Conservation (phyloP, 2,113 vertebrate species). For the Xenopus borealis region DNA sequence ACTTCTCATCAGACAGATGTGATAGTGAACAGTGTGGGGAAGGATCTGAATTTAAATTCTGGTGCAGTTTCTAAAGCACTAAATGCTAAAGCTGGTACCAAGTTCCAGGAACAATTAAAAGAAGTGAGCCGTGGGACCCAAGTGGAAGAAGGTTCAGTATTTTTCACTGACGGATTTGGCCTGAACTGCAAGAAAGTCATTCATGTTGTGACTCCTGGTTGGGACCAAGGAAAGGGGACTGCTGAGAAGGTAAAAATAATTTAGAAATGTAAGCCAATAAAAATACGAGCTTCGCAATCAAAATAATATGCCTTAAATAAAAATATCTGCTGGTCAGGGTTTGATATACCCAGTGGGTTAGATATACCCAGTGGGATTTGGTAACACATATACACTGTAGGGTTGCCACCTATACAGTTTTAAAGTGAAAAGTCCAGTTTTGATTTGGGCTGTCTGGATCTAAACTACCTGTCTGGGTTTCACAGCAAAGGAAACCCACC, state of each 20-base stretch:
- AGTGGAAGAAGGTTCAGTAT: constrained; percentile 50
- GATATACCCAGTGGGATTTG: too few species aligned
- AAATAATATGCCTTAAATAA: too few species aligned
- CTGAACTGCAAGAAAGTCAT: constrained; percentile 67
- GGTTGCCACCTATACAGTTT: too few species aligned
- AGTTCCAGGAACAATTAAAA: constrained; percentile 64
- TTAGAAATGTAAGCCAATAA: too few species aligned
- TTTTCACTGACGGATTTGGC: constrained; percentile 67
- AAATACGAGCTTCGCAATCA: too few species aligned
- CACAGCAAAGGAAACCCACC: too few species aligned
- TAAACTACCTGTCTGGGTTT: too few species aligned
- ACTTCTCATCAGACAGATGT: constrained; percentile 66
- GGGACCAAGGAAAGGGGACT: constrained; percentile 47
- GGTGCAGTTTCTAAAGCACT: constrained; percentile 76
- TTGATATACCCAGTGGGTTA: too few species aligned
- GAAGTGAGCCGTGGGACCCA: rapidly evolving
- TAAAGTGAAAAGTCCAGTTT: too few species aligned
- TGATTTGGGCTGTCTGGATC: too few species aligned
- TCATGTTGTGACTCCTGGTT: constrained; percentile 65
- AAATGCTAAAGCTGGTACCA: constrained; percentile 65
- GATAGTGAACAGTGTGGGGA: constrained; percentile 69
- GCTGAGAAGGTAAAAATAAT: constrained; percentile 63
- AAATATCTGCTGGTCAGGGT: too few species aligned
- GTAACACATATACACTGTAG: too few species aligned
- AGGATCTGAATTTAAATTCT: constrained; percentile 58